Evolutionary conservation across 2,888 invertebrate genomes (phyloP), one percentile per base, ranked within the genome.

Genomic region (Drosophila demipolita): DNA sequence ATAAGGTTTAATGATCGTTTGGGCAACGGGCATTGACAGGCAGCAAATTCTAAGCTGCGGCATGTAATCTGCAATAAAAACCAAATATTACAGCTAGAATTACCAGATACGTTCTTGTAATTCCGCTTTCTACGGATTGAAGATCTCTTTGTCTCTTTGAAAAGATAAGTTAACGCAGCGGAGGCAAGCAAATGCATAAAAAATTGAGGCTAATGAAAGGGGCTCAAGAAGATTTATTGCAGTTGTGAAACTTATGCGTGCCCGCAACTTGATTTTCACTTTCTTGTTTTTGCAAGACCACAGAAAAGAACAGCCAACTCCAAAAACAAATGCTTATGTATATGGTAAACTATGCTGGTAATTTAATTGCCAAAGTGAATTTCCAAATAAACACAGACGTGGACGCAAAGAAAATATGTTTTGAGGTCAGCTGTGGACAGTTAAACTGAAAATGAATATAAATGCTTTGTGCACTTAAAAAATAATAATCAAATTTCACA

Each of bases 171-270:
- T 65, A 67, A 65, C 55, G 67, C 55, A 38, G 50, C 50, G 62
- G 32, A 29, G 52, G 48, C 61, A 55, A 58, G 42, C 66, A 72
- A 83, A 66, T 81, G 80, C 83, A 83, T 61, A 57, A 53, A 55
- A 80, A 81, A 55, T 55, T 83, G 84, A 73, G 84, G 84, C 83
- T 84, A 84, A 87, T 83, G 82, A 83, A 89, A 74, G 78, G 83
- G 70, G 84, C 79, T 66, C 79, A 81, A 67, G 70, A 82, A 87
- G 89, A 86, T 86, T 86, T 89, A 89, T 89, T 82, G 80, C 87
- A 74, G 49, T 82, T 82, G 83, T 74, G 80, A 83, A 82, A 73
- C 72, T 67, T 78, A 78, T 74, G 74, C 80, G 76, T 78, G 48
- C 69, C 60, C 70, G 42, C 48, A 67, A 58, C 67, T 69, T 50